Percentiles rank a stretch among this genome's conserved stretches.
phyloP scores from a whole-genome alignment of 2,113 vertebrate genomes.

The Polyodon spathula region DNA sequence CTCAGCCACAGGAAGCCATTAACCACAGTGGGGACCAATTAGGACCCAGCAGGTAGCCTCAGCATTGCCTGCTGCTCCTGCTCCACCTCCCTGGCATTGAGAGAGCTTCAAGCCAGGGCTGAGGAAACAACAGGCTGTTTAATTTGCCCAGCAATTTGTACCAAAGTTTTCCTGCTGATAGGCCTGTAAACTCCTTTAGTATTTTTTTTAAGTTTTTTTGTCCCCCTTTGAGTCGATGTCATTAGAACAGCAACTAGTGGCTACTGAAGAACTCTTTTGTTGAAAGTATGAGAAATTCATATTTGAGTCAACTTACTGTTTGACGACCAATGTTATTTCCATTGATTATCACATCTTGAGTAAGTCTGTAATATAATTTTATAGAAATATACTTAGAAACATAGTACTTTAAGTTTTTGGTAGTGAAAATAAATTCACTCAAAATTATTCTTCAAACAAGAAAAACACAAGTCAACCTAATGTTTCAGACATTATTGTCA shows the following conservation, averaged over 20 bases:
- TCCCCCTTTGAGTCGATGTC: slow-evolving; percentile 65
- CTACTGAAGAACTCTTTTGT: slow-evolving; percentile 52
- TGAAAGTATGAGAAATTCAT: slow-evolving; percentile 58
- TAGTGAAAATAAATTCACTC: too few relatives aligned
- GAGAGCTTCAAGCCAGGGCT: slow-evolving; percentile 47
- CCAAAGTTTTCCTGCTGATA: slow-evolving; percentile 66
- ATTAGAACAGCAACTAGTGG: slow-evolving; percentile 66
- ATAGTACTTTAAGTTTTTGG: too few relatives aligned
- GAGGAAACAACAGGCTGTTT: slow-evolving; percentile 77
- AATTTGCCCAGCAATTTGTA: slow-evolving; percentile 78
- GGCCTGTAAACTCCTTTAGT: slow-evolving; percentile 75
- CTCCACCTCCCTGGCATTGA: slow-evolving; percentile 61
- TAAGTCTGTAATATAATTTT: too few relatives aligned
- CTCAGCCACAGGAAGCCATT: slow-evolving; percentile 91
- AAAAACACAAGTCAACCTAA: too few relatives aligned
- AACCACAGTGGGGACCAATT: slow-evolving; percentile 85
- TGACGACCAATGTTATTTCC: too few relatives aligned
- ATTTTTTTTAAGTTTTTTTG: slow-evolving; percentile 57
- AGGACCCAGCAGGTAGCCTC: slow-evolving; percentile 79
- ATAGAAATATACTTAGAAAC: too few relatives aligned
- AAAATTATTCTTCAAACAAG: too few relatives aligned
- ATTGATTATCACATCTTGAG: too few relatives aligned
- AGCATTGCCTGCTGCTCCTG: slow-evolving; percentile 62
- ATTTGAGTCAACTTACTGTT: too few relatives aligned
- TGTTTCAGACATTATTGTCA: too few relatives aligned